Base-by-base conservation (phyloP, 2,888 invertebrate genomes). In the Eupithecia abbreviata region DNA sequence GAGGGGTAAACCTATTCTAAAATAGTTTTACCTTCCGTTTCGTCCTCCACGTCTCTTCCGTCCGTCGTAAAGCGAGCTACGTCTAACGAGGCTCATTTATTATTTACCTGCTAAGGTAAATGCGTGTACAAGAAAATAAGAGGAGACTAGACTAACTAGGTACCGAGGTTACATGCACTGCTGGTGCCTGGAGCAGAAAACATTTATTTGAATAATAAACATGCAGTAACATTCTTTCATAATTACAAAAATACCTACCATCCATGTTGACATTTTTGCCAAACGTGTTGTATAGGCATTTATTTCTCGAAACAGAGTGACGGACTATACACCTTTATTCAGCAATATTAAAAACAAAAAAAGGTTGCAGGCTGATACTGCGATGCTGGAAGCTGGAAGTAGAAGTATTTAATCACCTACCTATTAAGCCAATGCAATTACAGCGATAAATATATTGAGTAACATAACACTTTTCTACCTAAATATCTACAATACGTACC, bases 81-180 rank as follows among this genome's bases (percentile, higher is more conserved):
- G 69, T 69, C 62, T 30, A 47, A 69, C 69, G 69, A 69, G 12
- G 2, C 69, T 47, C 47, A 69, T 69, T 69, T 30, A 69, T 69
- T 69, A 69, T 69, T 69, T 30, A 69, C 42, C 13, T 66, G 42
- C 45, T 4, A 51, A 51, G 41, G 41, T 51, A 55, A 30, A 68
- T 43, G 62, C 30, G 10, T 62, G 62, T 30, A 45, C 43, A 47
- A n/a, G 68, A 71, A 71, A 18, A 45, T 67, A 41, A 62, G 65
- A 42, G 13, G 66, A 42, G 15, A 66, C 66, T 66, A 7, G 41
- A n/a, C 0, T 15, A 42, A 42, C 66, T 66, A 10, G 42, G 15
- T 6, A 66, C 42, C 15, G 62, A 62, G 62, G 62, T 30, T 30
- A 58, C n/a, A 58, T 18, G 3, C 5, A n/a, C n/a, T 55, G 6